Evolutionary conservation across 1,140 invertebrate species (phyloP).

Genomic region (Stenopsyche tienmushanensis): DNA sequence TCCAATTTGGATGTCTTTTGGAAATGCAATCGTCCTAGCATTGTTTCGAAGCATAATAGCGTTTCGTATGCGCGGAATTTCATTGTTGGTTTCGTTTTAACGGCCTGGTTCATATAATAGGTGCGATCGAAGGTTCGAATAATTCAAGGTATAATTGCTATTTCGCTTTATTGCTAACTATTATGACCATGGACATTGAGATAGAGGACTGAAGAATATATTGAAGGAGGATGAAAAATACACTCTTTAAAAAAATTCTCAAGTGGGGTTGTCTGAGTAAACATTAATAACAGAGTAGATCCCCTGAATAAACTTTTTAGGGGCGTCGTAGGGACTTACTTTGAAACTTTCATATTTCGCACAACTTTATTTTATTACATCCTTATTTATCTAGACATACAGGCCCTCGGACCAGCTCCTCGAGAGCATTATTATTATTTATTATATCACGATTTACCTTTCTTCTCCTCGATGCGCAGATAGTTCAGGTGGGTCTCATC

Average conservation of each 20-base stretch:
- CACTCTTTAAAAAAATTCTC: background rate
- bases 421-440: conserved; percentile 17
- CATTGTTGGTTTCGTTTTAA: too few species aligned
- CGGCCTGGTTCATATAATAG: too few species aligned
- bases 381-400: conserved; percentile 21
- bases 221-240: background rate
- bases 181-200: too few species aligned
- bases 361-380: conserved; percentile 29
- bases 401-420: background rate
- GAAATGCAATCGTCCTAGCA: too few species aligned
- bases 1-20: too few species aligned
- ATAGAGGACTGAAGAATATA: too few species aligned
- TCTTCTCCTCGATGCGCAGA: background rate
- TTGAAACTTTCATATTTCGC: conserved; percentile 27
- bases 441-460: conserved; percentile 18
- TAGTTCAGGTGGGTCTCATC: too few species aligned
- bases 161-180: too few species aligned
- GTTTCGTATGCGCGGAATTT: too few species aligned
- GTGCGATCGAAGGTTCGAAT: too few species aligned
- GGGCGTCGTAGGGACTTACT: conserved; percentile 13
- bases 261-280: conserved; percentile 11
- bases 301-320: conserved; percentile 25
- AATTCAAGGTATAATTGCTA: too few species aligned
- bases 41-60: too few species aligned
- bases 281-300: conserved; percentile 22